These are phyloP conservation scores for Trichogramma dendrolimi DNA, from an alignment of 2,888 invertebrate genomes.

Conservation along the genomic window DNA sequence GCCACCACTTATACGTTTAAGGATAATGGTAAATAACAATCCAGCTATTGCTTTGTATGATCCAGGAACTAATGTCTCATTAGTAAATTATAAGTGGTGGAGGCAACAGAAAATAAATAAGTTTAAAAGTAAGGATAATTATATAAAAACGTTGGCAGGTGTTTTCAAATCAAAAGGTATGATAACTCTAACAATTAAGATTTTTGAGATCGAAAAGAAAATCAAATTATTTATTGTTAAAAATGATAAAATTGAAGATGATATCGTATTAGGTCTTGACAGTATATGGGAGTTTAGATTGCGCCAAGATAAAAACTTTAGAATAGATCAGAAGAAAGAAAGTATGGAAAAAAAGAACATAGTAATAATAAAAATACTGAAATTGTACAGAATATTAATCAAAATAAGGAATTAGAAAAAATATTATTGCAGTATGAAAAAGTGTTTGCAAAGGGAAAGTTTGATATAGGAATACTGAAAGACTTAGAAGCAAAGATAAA, in stretches of 20 bases:
- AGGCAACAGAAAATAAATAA: conserved; percentile 15
- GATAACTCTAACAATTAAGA: conserved; percentile 15
- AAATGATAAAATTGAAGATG: conserved; percentile 19
- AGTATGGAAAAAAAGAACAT: neutral
- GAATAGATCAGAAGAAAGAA: conserved; percentile 22
- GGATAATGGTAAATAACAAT: conserved; percentile 16
- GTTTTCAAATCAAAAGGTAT: conserved; percentile 20
- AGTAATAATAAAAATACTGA: neutral
- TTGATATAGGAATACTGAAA: conserved; percentile 25
- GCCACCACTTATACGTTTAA: conserved; percentile 21
- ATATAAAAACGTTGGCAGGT: conserved; percentile 20
- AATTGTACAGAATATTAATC: neutral
- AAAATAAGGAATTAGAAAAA: conserved; percentile 1
- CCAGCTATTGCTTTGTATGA: conserved; percentile 22
- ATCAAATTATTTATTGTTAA: conserved; percentile 21
- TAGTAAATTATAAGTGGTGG: conserved; percentile 19
- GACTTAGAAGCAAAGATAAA: conserved; percentile 24
- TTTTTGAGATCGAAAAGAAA: conserved; percentile 11
- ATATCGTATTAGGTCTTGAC: conserved; percentile 25
- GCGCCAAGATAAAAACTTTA: conserved; percentile 28
- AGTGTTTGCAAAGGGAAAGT: conserved; percentile 28
- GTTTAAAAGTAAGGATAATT: conserved; percentile 20
- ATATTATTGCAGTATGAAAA: conserved; percentile 18
- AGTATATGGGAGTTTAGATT: conserved; percentile 24
- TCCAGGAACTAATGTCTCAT: conserved; percentile 24